Base-by-base conservation (phyloP, 1,140 invertebrate genomes). In the Platyscapa corneri region DNA sequence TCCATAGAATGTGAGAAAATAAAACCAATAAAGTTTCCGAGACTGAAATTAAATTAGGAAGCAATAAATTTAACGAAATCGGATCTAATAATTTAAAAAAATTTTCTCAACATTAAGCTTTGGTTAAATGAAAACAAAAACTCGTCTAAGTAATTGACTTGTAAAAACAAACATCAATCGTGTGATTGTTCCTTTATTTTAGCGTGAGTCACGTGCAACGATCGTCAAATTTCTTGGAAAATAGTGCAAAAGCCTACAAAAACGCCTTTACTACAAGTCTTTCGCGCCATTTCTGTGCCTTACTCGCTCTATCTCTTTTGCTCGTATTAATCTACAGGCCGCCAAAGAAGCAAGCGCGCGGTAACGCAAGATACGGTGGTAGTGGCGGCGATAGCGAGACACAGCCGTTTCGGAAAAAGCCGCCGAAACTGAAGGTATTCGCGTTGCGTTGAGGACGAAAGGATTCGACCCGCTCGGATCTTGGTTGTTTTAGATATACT, bases 301-400 rank as follows among this genome's bases (percentile, higher is more conserved):
- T 6, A 23, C 20, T 60, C 60, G n/a, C 12, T 8, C 67, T 23
- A 12, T 75, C 84, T 77, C 65, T 78, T 27, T 78, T 42, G 39
- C 78, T 56, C 76, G 12, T 0, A 34, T 14, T 0, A 20, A 0
- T 5, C 23, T 18, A 39, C 10, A 67, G 60, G n/a, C n/a, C 23
- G 70, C 27, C 37, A 16, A 2, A 82, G 20, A 34, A 16, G 10
- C 34, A 83, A 75, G 60, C 82, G 83, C 77, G 84, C 84, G 84
- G 67, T 78, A 85, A 84, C 83, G 77, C 75, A 65, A 30, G 82
- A 83, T 83, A 83, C 65, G n/a, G n/a, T n/a, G n/a, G n/a, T n/a
- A n/a, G 81, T 53, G 70, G 53, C 46, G 70, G 72, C 72, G 16
- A 3, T 37, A 32, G 39, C 2, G 32, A 74, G 79, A 20, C 20